A percentile compares a stretch with the other conserved stretches of the same genome.
Evolutionary conservation across 1,140 invertebrate species (phyloP).

Genomic region (Hesperophylax magnus): DNA sequence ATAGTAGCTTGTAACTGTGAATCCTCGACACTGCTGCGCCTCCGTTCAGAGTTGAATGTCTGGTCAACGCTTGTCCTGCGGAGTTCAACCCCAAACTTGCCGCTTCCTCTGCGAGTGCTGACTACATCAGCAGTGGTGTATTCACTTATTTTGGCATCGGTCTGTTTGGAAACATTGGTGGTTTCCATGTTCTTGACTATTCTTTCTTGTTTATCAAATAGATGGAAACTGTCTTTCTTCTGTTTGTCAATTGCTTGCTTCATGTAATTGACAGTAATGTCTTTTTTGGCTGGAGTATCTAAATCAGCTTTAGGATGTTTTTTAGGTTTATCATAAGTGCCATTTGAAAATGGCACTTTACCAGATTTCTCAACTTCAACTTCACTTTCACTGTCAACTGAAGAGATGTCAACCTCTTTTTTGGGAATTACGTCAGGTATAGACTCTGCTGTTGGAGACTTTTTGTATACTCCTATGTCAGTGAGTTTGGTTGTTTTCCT

Average conservation of each 20-base stretch:
- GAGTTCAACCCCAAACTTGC: constrained; percentile 77
- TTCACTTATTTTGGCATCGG: constrained; percentile 6
- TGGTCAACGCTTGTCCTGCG: constrained; percentile 70
- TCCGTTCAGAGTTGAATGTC: constrained; percentile 62
- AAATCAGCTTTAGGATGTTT: constrained; percentile 31
- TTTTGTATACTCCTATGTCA: constrained; percentile 64
- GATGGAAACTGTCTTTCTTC: constrained; percentile 30
- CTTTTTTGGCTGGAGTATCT: not conserved
- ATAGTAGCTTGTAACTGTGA: constrained; percentile 70
- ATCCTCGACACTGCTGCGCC: constrained; percentile 64
- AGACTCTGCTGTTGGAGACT: constrained; percentile 61
- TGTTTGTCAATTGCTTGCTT: constrained; percentile 20
- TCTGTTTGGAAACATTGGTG: not conserved
- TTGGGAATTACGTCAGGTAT: constrained; percentile 58
- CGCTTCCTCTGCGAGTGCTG: constrained; percentile 68
- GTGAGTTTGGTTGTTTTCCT: constrained; percentile 63
- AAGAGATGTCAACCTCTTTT: constrained; percentile 55
- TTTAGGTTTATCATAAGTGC: constrained; percentile 33
- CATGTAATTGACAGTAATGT: constrained; percentile 2
- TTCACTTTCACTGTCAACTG: constrained; percentile 53
- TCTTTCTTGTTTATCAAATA: constrained; percentile 21
- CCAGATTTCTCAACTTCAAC: constrained; percentile 50
- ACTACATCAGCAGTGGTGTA: constrained; percentile 52
- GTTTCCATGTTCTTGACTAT: not conserved
- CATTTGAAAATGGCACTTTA: constrained; percentile 36